Evolutionary conservation across 2,888 invertebrate genomes (phyloP).

Genomic region (Steinernema hermaphroditum): DNA sequence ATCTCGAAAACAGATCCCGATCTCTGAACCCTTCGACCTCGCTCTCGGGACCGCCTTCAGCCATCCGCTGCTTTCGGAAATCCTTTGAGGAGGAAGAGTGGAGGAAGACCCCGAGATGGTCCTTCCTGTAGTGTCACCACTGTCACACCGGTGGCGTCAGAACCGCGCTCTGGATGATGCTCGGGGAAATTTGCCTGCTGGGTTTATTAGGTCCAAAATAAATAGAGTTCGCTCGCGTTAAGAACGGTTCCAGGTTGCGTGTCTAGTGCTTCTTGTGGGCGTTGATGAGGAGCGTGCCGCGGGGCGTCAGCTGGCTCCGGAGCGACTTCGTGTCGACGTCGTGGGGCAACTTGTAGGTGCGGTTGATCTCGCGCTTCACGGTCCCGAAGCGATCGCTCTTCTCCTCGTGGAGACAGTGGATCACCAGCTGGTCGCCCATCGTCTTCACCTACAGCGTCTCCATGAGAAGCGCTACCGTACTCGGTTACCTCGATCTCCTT

Average conservation of each 20-base stretch:
- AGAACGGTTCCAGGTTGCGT: not conserved
- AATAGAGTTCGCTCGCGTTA: not conserved
- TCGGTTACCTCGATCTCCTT: constrained; percentile 35
- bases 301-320: constrained; percentile 32
- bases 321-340: constrained; percentile 34
- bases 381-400: constrained; percentile 19
- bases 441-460: constrained; percentile 23
- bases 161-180: too few species aligned
- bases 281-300: constrained; percentile 32
- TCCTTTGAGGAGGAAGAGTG: too few species aligned
- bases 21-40: not conserved
- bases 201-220: not conserved
- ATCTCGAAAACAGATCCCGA: not conserved
- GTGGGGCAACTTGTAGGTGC: constrained; percentile 31
- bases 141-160: too few species aligned
- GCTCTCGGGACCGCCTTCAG: too few species aligned
- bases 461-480: not conserved
- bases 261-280: constrained; percentile 35
- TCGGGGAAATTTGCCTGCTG: too few species aligned
- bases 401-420: constrained; percentile 33
- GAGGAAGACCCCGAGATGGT: too few species aligned
- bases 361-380: constrained; percentile 34
- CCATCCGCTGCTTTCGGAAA: too few species aligned
- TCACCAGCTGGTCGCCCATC: constrained; percentile 28
- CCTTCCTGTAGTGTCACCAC: too few species aligned